Evolutionary conservation across 35 echinoderm and acorn worm genomes (phyloP).

Genomic region (Lytechinus variegatus): DNA sequence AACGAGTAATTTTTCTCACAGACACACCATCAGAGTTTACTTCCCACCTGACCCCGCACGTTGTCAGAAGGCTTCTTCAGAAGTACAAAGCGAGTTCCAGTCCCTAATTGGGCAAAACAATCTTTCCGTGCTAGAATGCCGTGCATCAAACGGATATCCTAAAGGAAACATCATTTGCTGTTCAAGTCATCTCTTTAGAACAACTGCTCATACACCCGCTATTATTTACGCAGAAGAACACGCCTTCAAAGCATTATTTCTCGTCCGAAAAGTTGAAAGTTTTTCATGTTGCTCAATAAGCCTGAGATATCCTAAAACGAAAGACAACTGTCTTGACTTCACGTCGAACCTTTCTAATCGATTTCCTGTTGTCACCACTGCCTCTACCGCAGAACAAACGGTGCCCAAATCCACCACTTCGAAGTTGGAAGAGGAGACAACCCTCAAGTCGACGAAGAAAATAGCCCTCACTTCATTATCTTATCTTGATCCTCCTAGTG

Average conservation of each 20-base stretch:
- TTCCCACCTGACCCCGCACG: not conserved
- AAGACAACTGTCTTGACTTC: not conserved
- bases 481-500: not conserved
- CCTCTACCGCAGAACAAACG: no score
- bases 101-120: not conserved
- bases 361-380: not conserved
- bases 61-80: not conserved
- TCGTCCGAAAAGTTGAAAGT: not conserved
- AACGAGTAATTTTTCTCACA: not conserved
- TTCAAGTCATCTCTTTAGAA: not conserved
- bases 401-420: no score
- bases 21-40: not conserved
- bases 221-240: not conserved
- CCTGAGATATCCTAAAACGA: not conserved
- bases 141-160: not conserved
- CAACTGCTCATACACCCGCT: not conserved
- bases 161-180: not conserved
- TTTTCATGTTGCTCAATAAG: not conserved
- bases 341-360: not conserved
- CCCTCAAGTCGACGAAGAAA: not conserved
- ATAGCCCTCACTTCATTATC: not conserved
- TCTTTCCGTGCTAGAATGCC: not conserved
- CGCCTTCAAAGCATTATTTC: not conserved
- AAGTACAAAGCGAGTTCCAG: not conserved
- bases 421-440: no score